Conservation (phyloP, 2,113 vertebrate genomes). For the Strix aluco region DNA sequence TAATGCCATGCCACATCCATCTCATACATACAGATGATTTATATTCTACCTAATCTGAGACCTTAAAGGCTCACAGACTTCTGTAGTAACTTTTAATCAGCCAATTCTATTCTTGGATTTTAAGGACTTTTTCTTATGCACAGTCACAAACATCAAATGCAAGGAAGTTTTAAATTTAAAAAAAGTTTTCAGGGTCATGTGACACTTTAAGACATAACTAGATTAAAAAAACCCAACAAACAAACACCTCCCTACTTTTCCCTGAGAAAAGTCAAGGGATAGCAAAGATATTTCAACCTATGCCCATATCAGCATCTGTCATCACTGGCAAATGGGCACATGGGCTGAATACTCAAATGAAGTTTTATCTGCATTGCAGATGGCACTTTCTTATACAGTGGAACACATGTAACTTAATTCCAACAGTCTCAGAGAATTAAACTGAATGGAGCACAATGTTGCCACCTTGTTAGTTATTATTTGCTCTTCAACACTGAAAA, state of each 20-base stretch:
- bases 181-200: background rate
- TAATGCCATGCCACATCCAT: background rate
- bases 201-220: background rate
- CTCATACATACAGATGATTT: background rate
- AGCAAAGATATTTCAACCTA: background rate
- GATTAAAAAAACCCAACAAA: background rate
- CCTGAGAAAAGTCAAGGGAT: background rate
- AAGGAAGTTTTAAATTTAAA: background rate
- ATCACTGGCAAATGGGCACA: background rate
- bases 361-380: background rate
- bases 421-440: background rate
- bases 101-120: background rate
- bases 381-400: background rate
- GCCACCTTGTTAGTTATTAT: background rate
- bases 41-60: background rate
- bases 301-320: background rate
- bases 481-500: background rate
- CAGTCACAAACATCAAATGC: background rate
- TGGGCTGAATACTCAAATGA: background rate
- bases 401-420: background rate
- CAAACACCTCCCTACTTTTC: background rate
- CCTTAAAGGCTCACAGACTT: background rate
- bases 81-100: background rate
- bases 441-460: background rate
- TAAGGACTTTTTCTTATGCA: background rate